Percentiles rank a stretch among this genome's conserved stretches.
phyloP scores from a whole-genome alignment of 2,797 vertebrate genomes.

The Gorsachius magnificus region DNA sequence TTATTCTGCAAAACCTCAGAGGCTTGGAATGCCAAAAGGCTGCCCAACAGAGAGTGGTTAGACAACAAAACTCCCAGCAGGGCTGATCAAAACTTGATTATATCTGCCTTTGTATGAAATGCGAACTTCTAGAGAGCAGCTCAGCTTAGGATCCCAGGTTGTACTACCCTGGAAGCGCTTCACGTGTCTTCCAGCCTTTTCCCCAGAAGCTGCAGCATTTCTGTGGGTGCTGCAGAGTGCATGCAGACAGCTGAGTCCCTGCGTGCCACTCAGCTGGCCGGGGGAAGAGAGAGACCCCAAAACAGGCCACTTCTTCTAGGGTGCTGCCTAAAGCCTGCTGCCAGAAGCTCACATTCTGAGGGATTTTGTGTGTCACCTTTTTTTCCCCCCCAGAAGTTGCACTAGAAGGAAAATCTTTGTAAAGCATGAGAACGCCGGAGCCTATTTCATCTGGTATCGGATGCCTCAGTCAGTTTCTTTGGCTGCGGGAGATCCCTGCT shows the following conservation, averaged over 20 bases:
- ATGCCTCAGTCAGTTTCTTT: not conserved
- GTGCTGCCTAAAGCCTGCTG: not conserved
- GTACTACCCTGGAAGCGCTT: not conserved
- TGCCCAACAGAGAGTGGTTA: not conserved
- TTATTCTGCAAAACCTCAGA: not conserved
- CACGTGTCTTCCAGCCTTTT: not conserved
- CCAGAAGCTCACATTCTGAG: not conserved
- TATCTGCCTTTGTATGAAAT: not conserved
- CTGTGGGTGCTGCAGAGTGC: not conserved
- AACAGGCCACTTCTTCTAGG: not conserved
- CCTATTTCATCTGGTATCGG: not conserved
- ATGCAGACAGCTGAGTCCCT: not conserved
- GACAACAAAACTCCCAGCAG: not conserved
- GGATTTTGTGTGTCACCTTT: not conserved
- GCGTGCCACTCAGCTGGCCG: not conserved
- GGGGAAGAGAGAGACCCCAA: not conserved
- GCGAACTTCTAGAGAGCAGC: not conserved
- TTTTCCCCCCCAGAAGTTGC: accelerated
- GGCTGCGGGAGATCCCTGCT: not conserved
- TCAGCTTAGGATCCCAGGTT: not conserved
- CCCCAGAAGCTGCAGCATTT: not conserved
- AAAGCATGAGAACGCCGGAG: not conserved
- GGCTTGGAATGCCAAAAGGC: not conserved
- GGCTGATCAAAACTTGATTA: not conserved
- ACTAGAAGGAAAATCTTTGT: not conserved